Evolutionary conservation across 1,140 invertebrate species (phyloP).

Genomic region (Drosophila gunungcola): DNA sequence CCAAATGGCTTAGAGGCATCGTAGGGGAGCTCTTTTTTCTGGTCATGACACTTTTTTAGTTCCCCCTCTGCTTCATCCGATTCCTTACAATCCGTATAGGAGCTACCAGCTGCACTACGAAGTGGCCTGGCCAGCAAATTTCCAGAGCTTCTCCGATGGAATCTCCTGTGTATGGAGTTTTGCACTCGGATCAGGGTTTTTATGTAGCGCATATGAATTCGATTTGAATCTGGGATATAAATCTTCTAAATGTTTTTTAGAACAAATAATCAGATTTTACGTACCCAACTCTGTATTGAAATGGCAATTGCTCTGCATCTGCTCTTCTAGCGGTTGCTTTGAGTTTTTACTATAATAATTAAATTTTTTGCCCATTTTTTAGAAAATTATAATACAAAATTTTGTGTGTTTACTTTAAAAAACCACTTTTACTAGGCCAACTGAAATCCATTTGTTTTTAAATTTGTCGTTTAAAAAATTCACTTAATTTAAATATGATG

Average conservation of each 20-base stretch:
- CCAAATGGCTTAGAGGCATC: not conserved
- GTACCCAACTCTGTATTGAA: not conserved
- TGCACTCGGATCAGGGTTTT: not conserved
- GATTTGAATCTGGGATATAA: not conserved
- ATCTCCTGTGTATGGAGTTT: not conserved
- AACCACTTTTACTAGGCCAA: not conserved
- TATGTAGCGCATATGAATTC: not conserved
- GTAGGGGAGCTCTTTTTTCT: not conserved
- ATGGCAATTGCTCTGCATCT: too few species aligned
- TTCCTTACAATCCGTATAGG: fast-evolving
- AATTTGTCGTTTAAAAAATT: not conserved
- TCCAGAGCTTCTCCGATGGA: not conserved
- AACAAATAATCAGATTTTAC: not conserved
- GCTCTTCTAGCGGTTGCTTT: not conserved
- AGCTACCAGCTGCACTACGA: too few species aligned
- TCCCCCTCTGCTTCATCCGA: not conserved
- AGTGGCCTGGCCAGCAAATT: not conserved
- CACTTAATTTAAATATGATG: not conserved
- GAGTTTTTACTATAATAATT: not conserved
- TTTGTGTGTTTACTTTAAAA: not conserved
- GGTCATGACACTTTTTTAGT: not conserved
- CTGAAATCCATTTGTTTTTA: not conserved
- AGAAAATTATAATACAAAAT: too few species aligned
- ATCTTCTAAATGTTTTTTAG: too few species aligned
- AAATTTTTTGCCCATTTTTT: slow-evolving; percentile 3